A percentile compares a stretch with the other conserved stretches of the same genome.
These are phyloP conservation scores for Caretta caretta DNA, from an alignment of 2,113 vertebrate species.

Conservation along the genomic window DNA sequence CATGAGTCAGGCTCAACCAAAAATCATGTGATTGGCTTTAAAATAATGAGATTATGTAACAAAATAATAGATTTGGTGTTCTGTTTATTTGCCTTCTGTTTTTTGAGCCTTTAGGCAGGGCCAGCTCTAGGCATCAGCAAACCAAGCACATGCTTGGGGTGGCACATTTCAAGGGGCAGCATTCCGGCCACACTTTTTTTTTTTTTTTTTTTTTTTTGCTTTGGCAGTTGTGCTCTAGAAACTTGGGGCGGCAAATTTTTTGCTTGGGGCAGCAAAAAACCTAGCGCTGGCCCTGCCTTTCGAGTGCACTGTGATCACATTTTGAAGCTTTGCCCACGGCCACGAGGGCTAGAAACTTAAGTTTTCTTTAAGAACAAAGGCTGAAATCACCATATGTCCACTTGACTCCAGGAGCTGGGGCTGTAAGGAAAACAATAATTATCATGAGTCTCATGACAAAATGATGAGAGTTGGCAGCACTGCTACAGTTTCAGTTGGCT, in stretches of 20 bases:
- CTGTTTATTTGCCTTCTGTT: not conserved
- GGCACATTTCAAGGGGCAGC: no score
- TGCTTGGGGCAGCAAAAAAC: no score
- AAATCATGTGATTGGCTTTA: not conserved
- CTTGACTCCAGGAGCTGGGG: not conserved
- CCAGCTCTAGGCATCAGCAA: no score
- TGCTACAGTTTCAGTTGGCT: not conserved
- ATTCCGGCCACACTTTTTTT: no score
- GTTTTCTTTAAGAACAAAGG: not conserved
- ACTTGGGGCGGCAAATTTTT: no score
- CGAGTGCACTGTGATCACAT: not conserved
- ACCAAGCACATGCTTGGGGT: no score
- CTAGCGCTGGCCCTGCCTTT: not conserved
- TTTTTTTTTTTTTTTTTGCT: no score
- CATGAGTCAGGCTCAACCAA: not conserved
- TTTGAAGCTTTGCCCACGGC: not conserved
- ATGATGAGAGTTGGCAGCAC: not conserved
- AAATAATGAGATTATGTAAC: not conserved
- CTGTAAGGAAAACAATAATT: not conserved
- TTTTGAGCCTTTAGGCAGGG: not conserved
- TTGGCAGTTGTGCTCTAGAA: no score
- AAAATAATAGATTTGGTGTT: not conserved
- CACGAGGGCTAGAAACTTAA: not conserved
- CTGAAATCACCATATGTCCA: not conserved
- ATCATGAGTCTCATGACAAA: not conserved